Conservation (phyloP, 2,888 invertebrate genomes). For the Nematopogon swammerdamellus region DNA sequence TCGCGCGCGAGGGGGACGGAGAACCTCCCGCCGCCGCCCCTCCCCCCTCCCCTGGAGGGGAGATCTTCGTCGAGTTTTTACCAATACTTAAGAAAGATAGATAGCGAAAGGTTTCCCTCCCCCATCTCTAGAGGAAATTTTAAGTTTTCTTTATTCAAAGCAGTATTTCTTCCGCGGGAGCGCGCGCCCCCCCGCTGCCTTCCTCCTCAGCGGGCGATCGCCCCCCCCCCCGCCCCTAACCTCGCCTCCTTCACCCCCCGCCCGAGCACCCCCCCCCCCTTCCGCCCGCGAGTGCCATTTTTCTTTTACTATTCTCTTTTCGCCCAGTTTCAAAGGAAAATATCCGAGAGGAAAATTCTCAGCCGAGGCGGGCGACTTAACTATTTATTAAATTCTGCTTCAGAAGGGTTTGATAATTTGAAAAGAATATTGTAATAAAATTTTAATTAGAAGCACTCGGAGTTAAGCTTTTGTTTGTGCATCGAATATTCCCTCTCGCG, state of each 20-base stretch:
- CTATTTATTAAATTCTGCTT: constrained; percentile 49
- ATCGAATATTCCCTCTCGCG: neutral
- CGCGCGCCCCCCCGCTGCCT: constrained; percentile 10
- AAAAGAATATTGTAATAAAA: neutral
- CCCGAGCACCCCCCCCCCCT: constrained; percentile 17
- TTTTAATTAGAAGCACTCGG: neutral
- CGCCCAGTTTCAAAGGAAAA: constrained; percentile 46
- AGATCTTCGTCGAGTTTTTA: constrained; percentile 27
- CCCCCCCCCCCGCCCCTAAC: constrained; percentile 10
- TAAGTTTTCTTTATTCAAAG: constrained; percentile 55
- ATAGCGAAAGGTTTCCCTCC: constrained; percentile 24
- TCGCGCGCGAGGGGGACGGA: no score
- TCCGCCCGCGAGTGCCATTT: constrained; percentile 24
- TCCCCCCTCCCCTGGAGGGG: neutral
- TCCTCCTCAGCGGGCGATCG: constrained; percentile 17
- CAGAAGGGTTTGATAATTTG: neutral
- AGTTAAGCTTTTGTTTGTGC: neutral
- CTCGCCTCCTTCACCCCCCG: constrained; percentile 14
- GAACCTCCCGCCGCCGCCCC: constrained; percentile 10
- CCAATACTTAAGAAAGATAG: constrained; percentile 55
- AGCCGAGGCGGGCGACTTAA: constrained; percentile 24
- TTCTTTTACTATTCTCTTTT: constrained; percentile 48
- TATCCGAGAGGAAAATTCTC: constrained; percentile 32
- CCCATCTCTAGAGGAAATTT: constrained; percentile 43
- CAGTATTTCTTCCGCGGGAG: constrained; percentile 20